phyloP scores from a whole-genome alignment of 2,113 vertebrate species.

The Embiotoca jacksoni region DNA sequence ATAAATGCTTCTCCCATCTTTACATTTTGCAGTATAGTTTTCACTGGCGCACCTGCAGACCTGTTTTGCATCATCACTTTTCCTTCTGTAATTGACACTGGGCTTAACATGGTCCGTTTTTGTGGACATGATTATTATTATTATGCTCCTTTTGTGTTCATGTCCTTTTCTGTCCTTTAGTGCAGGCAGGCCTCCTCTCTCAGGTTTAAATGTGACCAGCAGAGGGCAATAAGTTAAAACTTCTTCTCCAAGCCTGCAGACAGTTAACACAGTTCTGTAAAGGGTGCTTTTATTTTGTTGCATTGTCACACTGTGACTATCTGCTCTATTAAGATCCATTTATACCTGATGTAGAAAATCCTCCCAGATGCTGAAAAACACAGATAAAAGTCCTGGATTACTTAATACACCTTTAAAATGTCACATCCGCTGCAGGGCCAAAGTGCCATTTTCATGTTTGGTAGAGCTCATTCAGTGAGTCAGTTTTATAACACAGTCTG shows the following conservation, averaged over 20 bases:
- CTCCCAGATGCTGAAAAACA: background rate
- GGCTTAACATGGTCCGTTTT: background rate
- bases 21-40: background rate
- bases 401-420: background rate
- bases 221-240: constrained; percentile 35
- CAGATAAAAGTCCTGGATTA: constrained; percentile 10
- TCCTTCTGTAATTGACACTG: background rate
- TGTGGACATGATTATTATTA: background rate
- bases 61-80: background rate
- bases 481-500: background rate
- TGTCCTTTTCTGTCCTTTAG: background rate
- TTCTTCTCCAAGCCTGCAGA: background rate
- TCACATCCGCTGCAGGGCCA: background rate
- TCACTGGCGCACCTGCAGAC: background rate
- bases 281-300: background rate
- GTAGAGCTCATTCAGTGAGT: background rate
- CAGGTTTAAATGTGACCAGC: constrained; percentile 37
- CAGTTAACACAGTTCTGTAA: background rate
- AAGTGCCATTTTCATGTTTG: background rate
- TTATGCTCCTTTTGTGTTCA: background rate
- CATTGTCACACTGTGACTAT: background rate
- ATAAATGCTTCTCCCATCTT: background rate
- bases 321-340: background rate
- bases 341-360: background rate
- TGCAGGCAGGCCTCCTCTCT: background rate